Base-by-base conservation (phyloP, 2,888 invertebrate species). In the Drosophila histrio region DNA sequence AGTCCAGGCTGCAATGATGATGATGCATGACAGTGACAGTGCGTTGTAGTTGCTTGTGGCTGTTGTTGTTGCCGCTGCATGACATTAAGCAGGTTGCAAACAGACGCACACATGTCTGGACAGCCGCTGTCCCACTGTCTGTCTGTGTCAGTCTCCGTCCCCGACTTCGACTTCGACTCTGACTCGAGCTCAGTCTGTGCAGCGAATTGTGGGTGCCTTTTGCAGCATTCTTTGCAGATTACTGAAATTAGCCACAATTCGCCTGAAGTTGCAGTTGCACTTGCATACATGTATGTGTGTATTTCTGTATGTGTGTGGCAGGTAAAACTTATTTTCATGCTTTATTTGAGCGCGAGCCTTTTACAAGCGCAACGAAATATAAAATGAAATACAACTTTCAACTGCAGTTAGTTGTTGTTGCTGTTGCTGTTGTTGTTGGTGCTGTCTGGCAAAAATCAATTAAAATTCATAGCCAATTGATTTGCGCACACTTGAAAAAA, bases 381-480 rank as follows among this genome's bases (percentile, higher is more conserved):
- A 60, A 82, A 88, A 85, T 88, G 83, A 88, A 85, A 86, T 77
- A 81, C 82, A 88, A 87, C 82, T 81, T 85, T 68, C 79, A 72
- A 56, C 70, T 74, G 53, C 24, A 41, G 56, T 46, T 43, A 11
- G 52, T 30, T 30, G 43, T 30, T 49, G 39, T 24, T 67, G 58
- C 49, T 59, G 54, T 32, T 36, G 36, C 21, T 54, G 64, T 32
- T 59, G 47, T 39, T 71, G 50, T 38, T 30, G 46, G 17, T 57
- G 57, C 54, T 78, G 74, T 53, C 79, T 57, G 58, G 61, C 62
- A 66, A 86, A 84, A 84, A 84, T 90, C 90, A 90, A 90, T 90
- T 90, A 90, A 91, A 90, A 89, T 79, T 89, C 91, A 90, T 89
- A 88, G 80, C 91, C 86, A 90, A 90, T 91, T 85, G 90, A 89